Percentiles rank a stretch among this genome's conserved stretches.
phyloP scores from a whole-genome alignment of 2,888 invertebrate genomes.

The Meteorus cinctellus region DNA sequence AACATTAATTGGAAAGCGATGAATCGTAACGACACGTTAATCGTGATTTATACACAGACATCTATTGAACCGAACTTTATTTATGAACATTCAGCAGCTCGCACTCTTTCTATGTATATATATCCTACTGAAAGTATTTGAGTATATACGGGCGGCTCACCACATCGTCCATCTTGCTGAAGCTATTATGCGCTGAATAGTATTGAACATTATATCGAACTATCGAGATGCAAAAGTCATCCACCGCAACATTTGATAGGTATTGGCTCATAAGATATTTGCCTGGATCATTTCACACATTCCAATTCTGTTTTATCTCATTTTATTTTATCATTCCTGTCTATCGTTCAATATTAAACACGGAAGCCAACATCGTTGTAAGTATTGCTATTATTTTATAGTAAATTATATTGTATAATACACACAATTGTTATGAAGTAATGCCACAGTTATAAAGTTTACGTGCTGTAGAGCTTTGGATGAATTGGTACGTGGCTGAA shows the following conservation, averaged over 20 bases:
- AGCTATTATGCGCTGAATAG: background rate
- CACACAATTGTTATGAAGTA: background rate
- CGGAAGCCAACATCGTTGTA: slow-evolving; percentile 6
- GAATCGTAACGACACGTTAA: slow-evolving; percentile 39
- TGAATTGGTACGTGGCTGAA: background rate
- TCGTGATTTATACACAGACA: slow-evolving; percentile 41
- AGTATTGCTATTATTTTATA: slow-evolving; percentile 12
- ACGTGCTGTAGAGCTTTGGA: background rate
- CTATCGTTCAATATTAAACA: background rate
- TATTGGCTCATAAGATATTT: background rate
- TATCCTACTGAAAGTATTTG: slow-evolving; percentile 6
- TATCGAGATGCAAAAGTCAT: background rate
- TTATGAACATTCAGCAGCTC: slow-evolving; percentile 32
- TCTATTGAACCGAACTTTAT: slow-evolving; percentile 32
- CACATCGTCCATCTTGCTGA: slow-evolving; percentile 24
- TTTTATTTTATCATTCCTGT: background rate
- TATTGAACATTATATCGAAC: slow-evolving; percentile 12
- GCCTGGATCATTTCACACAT: background rate
- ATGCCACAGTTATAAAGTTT: background rate
- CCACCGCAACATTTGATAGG: background rate
- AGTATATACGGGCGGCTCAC: background rate
- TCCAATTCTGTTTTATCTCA: background rate
- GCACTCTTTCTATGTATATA: background rate
- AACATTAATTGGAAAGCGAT: slow-evolving; percentile 43
- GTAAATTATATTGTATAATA: slow-evolving; percentile 13